Evolutionary conservation across 2,888 invertebrate species (phyloP), one percentile per base, ranked within the genome.

Genomic region (Lasioglossum malachurum): DNA sequence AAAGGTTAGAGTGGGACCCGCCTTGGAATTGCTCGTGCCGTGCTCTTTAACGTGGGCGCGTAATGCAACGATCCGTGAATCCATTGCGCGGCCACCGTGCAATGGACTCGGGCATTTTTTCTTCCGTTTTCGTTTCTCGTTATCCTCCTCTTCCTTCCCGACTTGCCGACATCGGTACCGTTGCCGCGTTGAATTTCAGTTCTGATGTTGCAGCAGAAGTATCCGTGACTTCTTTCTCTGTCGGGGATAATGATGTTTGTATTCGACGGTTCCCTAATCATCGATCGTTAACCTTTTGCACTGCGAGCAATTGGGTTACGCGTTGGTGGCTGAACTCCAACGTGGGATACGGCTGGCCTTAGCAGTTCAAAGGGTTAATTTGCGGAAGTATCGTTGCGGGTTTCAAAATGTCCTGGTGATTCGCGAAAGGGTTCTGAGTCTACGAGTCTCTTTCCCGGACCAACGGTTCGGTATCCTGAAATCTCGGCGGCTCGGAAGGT

Each of bases 1-100:
- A 91, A 89, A 90, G 91, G 87, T 89, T 91, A 89, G 83, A 89
- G 91, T 78, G 87, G 86, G 86, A 87, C 87, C 88, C 87, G 88
- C 86, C 91, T 89, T 84, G 87, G 86, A 91, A 86, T 86, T 78
- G 87, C 86, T 88, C 88, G 90, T 80, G 84, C 85, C 79, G 80
- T 77, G 81, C 83, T 88, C 87, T 84, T 89, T 87, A 80, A 90
- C 84, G 86, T 86, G 86, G 88, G 87, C 86, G 82, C 87, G 90
- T 80, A 83, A 89, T 84, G 81, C 89, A 82, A 74, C 82, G 87
- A 88, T 89, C 84, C 88, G 83, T 86, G 83, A 87, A 87, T 79
- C 86, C 88, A 87, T 83, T 80, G 87, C 88, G 83, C 82, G 83
- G 84, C 82, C 87, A 87, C 87, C 81, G 84, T 87, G 84, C 79